Evolutionary conservation across 1,140 invertebrate species (phyloP).

Genomic region (Hesperophylax magnus): DNA sequence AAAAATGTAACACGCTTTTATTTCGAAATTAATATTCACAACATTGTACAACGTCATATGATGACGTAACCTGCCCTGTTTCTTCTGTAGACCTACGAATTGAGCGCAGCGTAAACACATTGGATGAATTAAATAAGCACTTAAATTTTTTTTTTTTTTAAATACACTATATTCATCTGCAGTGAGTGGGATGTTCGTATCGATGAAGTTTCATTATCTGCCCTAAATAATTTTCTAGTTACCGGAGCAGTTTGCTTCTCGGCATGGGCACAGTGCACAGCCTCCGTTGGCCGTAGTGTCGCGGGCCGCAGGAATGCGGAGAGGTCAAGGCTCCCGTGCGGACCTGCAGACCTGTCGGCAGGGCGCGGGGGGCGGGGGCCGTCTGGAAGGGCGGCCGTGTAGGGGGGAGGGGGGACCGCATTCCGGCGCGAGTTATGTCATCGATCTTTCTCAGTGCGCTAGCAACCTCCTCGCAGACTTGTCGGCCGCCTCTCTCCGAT

Average conservation of each 20-base stretch:
- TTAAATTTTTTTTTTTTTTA: no score
- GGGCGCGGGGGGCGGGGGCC: not conserved
- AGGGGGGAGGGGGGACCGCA: conserved; percentile 43
- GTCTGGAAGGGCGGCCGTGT: conserved; percentile 35
- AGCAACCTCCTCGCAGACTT: conserved; percentile 8
- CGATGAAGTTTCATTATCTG: not conserved
- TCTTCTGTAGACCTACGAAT: no score
- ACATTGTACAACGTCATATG: no score
- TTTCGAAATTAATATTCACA: no score
- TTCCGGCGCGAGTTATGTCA: conserved; percentile 55
- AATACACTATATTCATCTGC: no score
- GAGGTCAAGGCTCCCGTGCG: conserved; percentile 50
- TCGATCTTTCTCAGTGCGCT: conserved; percentile 39
- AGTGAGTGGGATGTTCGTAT: not conserved
- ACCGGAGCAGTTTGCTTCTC: conserved; percentile 12
- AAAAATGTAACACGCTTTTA: no score
- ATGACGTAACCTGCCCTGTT: no score
- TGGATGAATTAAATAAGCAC: no score
- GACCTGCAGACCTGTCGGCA: not conserved
- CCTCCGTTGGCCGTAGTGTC: conserved; percentile 32
- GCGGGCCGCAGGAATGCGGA: conserved; percentile 49
- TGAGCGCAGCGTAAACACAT: no score
- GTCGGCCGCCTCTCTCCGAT: not conserved
- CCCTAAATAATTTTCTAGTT: not conserved
- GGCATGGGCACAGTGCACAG: not conserved